These are phyloP conservation scores for Sycophila texana DNA, from an alignment of 2,888 invertebrate genomes.

Conservation along the genomic window DNA sequence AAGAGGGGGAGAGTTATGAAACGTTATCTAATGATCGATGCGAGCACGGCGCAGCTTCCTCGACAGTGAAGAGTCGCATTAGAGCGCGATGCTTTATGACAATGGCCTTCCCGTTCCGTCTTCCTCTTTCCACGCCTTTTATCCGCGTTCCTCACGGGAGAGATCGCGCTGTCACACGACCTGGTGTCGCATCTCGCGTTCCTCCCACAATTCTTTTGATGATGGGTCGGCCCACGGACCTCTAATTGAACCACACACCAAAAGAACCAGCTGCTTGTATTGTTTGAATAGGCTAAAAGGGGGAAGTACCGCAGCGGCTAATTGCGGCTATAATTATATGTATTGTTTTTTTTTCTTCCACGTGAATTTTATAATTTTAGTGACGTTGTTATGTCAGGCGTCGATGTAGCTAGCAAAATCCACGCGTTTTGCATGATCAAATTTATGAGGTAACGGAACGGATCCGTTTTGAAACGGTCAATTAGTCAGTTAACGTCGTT, in stretches of 20 bases:
- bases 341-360: no score
- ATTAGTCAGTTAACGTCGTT: no score
- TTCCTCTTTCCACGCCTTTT: constrained; percentile 18
- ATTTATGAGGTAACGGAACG: no score
- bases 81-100: constrained; percentile 26
- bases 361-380: no score
- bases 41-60: constrained; percentile 34
- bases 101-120: constrained; percentile 31
- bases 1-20: constrained; percentile 16
- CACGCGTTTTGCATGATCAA: no score
- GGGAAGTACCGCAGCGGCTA: no score
- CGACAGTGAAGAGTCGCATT: neutral
- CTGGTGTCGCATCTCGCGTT: neutral
- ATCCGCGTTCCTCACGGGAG: constrained; percentile 20
- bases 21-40: constrained; percentile 42
- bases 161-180: constrained; percentile 4
- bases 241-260: constrained; percentile 26
- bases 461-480: no score
- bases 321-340: no score
- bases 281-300: neutral
- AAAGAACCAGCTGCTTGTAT: no score
- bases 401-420: no score
- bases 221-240: no score
- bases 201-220: constrained; percentile 19
- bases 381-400: no score